Evolutionary conservation across 1,140 invertebrate species (phyloP).

Genomic region (Polyergus mexicanus): DNA sequence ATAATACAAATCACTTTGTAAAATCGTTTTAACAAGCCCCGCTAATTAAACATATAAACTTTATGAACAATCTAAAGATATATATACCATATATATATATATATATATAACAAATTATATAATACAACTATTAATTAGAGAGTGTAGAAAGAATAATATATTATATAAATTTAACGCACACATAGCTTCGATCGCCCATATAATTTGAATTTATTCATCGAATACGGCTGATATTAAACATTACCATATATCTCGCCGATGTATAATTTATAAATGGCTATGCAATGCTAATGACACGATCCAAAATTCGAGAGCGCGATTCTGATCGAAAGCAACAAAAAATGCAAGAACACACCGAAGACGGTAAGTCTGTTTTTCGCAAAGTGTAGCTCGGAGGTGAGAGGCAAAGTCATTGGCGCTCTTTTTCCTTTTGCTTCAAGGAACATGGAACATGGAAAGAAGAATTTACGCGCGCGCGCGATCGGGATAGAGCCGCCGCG

Average conservation of each 20-base stretch:
- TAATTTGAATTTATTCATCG: conserved; percentile 47
- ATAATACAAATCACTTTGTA: conserved; percentile 31
- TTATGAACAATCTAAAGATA: neutral
- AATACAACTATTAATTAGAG: conserved; percentile 23
- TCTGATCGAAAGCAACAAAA: neutral
- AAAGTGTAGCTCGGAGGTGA: conserved; percentile 16
- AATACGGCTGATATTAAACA: conserved; percentile 29
- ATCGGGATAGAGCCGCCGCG: conserved; percentile 69
- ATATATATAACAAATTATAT: conserved; percentile 1
- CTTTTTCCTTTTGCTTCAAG: conserved; percentile 31
- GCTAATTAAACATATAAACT: neutral
- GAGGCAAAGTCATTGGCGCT: conserved; percentile 46
- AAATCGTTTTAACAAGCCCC: neutral
- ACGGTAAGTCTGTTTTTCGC: conserved; percentile 3
- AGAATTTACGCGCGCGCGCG: conserved; percentile 22
- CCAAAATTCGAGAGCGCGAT: conserved; percentile 16
- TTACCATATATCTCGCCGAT: conserved; percentile 26
- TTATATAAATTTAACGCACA: conserved; percentile 41
- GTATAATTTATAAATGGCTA: conserved; percentile 47
- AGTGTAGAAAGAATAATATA: conserved; percentile 18
- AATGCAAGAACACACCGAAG: neutral
- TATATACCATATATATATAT: no score
- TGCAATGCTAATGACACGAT: conserved; percentile 44
- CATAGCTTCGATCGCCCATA: neutral
- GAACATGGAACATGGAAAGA: conserved; percentile 48